These are phyloP conservation scores for Matsumyia berberina DNA, from an alignment of 2,888 invertebrate genomes.

Conservation along the genomic window DNA sequence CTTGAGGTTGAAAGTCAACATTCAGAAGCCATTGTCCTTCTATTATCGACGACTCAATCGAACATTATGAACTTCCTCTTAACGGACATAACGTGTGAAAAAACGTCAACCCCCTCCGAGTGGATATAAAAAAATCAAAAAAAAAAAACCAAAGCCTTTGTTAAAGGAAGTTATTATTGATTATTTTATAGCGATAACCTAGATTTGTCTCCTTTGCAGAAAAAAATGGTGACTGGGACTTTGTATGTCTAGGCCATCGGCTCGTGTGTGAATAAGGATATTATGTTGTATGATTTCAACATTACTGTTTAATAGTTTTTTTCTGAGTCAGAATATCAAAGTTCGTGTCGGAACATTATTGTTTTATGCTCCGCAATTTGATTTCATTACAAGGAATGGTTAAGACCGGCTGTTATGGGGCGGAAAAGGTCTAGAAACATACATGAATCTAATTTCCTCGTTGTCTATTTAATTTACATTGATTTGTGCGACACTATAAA, in stretches of 20 bases:
- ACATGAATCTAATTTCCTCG: not conserved
- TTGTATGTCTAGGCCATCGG: constrained; percentile 67
- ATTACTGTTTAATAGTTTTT: not conserved
- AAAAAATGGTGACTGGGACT: constrained; percentile 50
- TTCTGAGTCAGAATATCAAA: not conserved
- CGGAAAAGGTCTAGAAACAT: not conserved
- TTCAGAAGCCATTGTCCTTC: constrained; percentile 73
- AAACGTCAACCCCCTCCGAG: constrained; percentile 28
- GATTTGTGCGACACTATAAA: no score
- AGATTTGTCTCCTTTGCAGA: constrained; percentile 58
- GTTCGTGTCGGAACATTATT: not conserved
- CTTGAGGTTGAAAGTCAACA: constrained; percentile 74
- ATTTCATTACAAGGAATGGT: not conserved
- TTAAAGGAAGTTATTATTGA: constrained; percentile 69
- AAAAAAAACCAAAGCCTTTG: constrained; percentile 62
- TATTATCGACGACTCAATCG: constrained; percentile 72
- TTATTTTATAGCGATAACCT: constrained; percentile 72
- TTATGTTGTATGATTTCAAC: constrained; percentile 8
- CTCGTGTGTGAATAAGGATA: not conserved
- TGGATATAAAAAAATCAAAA: constrained; percentile 20
- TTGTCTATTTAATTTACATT: not conserved
- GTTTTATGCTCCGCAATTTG: not conserved
- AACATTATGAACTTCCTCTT: constrained; percentile 69
- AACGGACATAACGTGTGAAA: constrained; percentile 58
- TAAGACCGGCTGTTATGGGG: not conserved